phyloP scores from a whole-genome alignment of 2,888 invertebrate species.

The Junonia oenone region DNA sequence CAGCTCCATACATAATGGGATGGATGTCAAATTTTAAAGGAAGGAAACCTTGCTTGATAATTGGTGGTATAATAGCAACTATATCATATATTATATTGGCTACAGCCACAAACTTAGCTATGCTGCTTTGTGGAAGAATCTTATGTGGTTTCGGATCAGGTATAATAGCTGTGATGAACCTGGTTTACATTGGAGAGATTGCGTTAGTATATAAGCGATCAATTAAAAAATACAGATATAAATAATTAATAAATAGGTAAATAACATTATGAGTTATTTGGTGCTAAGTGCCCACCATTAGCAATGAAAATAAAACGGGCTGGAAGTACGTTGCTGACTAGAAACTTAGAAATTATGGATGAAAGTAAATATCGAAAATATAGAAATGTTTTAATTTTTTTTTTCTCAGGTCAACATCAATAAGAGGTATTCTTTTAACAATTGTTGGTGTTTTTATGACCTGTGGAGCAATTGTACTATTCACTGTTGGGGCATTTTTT shows the following conservation, averaged over 20 bases:
- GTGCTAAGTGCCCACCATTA: no score
- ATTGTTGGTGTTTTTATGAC: slow-evolving; percentile 37
- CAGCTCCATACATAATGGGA: slow-evolving; percentile 42
- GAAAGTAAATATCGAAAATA: no score
- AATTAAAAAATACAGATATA: no score
- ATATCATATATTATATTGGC: slow-evolving; percentile 37
- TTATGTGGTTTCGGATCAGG: slow-evolving; percentile 37
- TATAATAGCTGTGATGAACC: slow-evolving; percentile 35
- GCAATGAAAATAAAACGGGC: no score
- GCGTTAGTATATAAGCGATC: slow-evolving; percentile 37
- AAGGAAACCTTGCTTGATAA: slow-evolving; percentile 40
- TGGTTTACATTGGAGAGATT: slow-evolving; percentile 49
- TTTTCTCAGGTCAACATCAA: slow-evolving; percentile 40
- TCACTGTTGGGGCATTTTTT: slow-evolving; percentile 37
- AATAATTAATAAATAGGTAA: no score
- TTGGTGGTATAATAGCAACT: slow-evolving; percentile 33
- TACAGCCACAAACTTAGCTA: slow-evolving; percentile 34
- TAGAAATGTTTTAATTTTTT: no score
- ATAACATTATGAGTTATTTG: no score
- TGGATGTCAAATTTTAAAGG: slow-evolving; percentile 41
- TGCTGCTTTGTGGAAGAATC: slow-evolving; percentile 40
- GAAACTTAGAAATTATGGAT: no score
- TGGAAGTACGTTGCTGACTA: no score
- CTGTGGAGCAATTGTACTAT: slow-evolving; percentile 37
- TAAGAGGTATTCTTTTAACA: slow-evolving; percentile 43